phyloP scores from a whole-genome alignment of 2,797 vertebrate species.

The Myripristis murdjan region DNA sequence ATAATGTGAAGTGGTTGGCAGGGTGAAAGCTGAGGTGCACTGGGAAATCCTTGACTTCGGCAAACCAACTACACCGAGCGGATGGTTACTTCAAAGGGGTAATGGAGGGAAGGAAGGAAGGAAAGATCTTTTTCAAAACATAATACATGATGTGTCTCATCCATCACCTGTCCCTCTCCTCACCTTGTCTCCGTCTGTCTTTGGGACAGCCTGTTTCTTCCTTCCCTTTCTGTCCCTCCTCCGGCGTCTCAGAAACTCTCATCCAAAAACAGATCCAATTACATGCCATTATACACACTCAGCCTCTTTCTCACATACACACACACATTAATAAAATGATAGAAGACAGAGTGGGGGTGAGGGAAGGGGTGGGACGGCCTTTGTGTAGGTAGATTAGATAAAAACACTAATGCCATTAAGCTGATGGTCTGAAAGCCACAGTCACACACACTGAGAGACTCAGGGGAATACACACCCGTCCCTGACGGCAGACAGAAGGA shows the following conservation, averaged over 20 bases:
- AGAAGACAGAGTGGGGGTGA: slow-evolving; percentile 31
- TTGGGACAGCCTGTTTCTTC: slow-evolving; percentile 12
- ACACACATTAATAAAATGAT: slow-evolving; percentile 56
- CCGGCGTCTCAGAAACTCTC: slow-evolving; percentile 58
- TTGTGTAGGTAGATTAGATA: slow-evolving; percentile 80
- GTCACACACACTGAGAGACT: slow-evolving; percentile 68
- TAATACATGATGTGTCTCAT: slow-evolving; percentile 50
- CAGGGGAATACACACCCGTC: slow-evolving; percentile 74
- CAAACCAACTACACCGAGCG: slow-evolving; percentile 19
- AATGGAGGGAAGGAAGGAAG: not conserved
- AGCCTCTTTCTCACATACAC: slow-evolving; percentile 41
- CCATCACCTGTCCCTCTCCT: slow-evolving; percentile 44
- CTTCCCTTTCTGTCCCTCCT: slow-evolving; percentile 50
- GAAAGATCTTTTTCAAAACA: slow-evolving; percentile 35
- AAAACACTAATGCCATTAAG: slow-evolving; percentile 80
- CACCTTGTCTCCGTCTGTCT: slow-evolving; percentile 18
- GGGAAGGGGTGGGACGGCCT: slow-evolving; percentile 54
- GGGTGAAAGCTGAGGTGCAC: slow-evolving; percentile 23
- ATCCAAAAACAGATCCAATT: slow-evolving; percentile 71
- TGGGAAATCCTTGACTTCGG: slow-evolving; percentile 36
- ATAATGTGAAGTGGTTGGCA: slow-evolving; percentile 56
- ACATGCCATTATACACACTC: slow-evolving; percentile 64
- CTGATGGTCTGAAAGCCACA: slow-evolving; percentile 77
- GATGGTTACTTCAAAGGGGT: slow-evolving; percentile 58
- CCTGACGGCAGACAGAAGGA: slow-evolving; percentile 70